A percentile compares a stretch with the other conserved stretches of the same genome.
These are phyloP conservation scores for Polymixis flavicincta DNA, from an alignment of 2,888 invertebrate genomes.

Conservation along the genomic window DNA sequence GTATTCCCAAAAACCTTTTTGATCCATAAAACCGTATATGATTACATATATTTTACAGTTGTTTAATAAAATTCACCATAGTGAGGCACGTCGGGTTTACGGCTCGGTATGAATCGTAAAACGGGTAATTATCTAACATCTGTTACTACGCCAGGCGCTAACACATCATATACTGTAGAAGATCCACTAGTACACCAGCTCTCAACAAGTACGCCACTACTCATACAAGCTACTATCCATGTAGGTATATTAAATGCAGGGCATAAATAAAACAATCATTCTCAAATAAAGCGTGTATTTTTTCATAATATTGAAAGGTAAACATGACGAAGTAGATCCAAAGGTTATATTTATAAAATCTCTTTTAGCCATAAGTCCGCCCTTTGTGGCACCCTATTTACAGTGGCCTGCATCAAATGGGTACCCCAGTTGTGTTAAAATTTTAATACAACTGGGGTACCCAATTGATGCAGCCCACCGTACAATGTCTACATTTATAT, in stretches of 20 bases:
- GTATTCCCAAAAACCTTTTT: slow-evolving; percentile 61
- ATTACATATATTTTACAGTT: slow-evolving; percentile 72
- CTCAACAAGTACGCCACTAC: too few species aligned
- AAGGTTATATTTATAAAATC: too few species aligned
- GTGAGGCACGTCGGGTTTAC: slow-evolving; percentile 66
- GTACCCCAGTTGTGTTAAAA: too few species aligned
- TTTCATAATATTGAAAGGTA: not conserved
- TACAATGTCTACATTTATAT: too few species aligned
- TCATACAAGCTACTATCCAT: too few species aligned
- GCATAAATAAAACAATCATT: not conserved
- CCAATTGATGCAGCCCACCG: too few species aligned
- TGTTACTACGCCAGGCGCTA: slow-evolving; percentile 57
- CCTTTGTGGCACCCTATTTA: too few species aligned
- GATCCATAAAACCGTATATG: slow-evolving; percentile 68
- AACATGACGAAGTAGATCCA: too few species aligned
- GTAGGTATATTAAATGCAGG: too few species aligned
- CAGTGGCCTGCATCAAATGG: too few species aligned
- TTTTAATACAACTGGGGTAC: too few species aligned
- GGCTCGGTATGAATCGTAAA: slow-evolving; percentile 62
- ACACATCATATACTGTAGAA: not conserved
- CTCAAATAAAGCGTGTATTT: not conserved
- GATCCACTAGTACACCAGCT: not conserved
- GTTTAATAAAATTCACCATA: slow-evolving; percentile 75
- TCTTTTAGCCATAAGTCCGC: too few species aligned
- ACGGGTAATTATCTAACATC: slow-evolving; percentile 65